phyloP scores from a whole-genome alignment of 2,113 vertebrate genomes.

The Cyphomyrus discorhynchus region DNA sequence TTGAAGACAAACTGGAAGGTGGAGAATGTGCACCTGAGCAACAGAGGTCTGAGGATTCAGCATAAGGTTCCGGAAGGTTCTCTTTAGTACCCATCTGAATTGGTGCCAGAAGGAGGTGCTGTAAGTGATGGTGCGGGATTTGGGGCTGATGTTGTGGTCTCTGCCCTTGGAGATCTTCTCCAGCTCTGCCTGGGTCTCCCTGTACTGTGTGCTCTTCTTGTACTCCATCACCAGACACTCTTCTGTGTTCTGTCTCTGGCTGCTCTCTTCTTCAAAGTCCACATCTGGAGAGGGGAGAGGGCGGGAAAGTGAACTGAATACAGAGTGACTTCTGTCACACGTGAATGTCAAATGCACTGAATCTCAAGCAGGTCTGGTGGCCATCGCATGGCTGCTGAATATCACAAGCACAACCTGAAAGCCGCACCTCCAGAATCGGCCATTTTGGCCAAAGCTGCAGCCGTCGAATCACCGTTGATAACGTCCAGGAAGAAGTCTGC shows the following conservation, averaged over 20 bases:
- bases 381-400: neutral
- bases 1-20: neutral
- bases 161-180: conserved; percentile 54
- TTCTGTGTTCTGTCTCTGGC: conserved; percentile 50
- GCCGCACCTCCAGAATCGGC: conserved; percentile 52
- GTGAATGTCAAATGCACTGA: neutral
- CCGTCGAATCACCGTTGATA: conserved; percentile 81
- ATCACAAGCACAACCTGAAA: neutral
- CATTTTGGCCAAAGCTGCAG: conserved; percentile 39
- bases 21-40: conserved; percentile 72
- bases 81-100: conserved; percentile 77
- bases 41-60: conserved; percentile 84
- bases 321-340: neutral
- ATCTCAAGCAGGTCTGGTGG: neutral
- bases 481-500: conserved; percentile 91
- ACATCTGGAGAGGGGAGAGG: conserved; percentile 26
- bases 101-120: conserved; percentile 78
- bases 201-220: conserved; percentile 49
- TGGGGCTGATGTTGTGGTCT: conserved; percentile 29
- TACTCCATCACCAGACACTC: conserved; percentile 71
- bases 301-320: neutral
- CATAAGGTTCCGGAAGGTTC: conserved; percentile 77
- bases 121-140: conserved; percentile 65
- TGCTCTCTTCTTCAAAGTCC: conserved; percentile 20
- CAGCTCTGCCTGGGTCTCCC: conserved; percentile 60